Evolutionary conservation across 2,888 invertebrate genomes (phyloP).

Genomic region (Phlogophora meticulosa): DNA sequence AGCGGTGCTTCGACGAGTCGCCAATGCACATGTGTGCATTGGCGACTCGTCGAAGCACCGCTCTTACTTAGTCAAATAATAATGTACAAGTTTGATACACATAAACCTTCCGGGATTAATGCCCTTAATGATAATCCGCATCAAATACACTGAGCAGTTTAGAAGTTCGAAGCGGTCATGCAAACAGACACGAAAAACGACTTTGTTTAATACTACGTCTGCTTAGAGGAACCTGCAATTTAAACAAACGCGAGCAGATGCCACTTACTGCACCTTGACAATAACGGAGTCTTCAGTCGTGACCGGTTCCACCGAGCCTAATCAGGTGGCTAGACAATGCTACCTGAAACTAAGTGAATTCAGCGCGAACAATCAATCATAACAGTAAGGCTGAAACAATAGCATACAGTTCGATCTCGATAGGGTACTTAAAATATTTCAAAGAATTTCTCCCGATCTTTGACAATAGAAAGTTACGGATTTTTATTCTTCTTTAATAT

Average conservation of each 20-base stretch:
- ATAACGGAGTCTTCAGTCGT: conserved; percentile 51
- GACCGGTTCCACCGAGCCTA: conserved; percentile 45
- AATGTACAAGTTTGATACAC: too few relatives aligned
- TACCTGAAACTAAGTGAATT: conserved; percentile 39
- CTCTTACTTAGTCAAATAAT: too few relatives aligned
- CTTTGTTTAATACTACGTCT: too few relatives aligned
- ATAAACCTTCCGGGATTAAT: too few relatives aligned
- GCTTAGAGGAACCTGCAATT: background rate
- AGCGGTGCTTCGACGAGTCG: too few relatives aligned
- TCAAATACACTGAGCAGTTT: too few relatives aligned
- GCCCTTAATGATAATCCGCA: too few relatives aligned
- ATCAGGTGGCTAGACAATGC: conserved; percentile 45
- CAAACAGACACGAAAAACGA: too few relatives aligned
- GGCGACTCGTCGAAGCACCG: too few relatives aligned
- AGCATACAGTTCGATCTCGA: conserved; percentile 20
- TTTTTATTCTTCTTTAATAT: too few relatives aligned
- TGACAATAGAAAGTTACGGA: background rate
- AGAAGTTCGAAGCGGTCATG: too few relatives aligned
- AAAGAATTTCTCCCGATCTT: background rate
- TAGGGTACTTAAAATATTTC: conserved; percentile 23
- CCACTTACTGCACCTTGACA: conserved; percentile 28
- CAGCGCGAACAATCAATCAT: conserved; percentile 45
- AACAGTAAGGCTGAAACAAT: conserved; percentile 39
- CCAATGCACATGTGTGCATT: too few relatives aligned
- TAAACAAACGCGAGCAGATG: background rate